phyloP scores from a whole-genome alignment of 1,140 invertebrate species.

The Rhopalosiphum padi region DNA sequence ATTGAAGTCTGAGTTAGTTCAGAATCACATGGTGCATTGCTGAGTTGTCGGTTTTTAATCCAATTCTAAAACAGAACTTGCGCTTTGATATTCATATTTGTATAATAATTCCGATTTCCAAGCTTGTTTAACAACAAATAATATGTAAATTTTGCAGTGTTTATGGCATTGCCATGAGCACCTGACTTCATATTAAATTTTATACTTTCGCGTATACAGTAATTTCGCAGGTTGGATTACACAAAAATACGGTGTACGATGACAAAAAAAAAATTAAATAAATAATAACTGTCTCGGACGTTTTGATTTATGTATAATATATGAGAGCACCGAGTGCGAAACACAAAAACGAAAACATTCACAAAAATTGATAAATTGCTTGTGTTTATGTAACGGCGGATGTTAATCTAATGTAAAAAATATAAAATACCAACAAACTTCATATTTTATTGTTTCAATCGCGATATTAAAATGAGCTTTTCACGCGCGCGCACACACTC shows the following conservation, averaged over 20 bases:
- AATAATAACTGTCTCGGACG: conserved; percentile 24
- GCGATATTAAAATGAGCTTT: neutral
- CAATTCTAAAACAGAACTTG: neutral
- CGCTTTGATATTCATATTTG: neutral
- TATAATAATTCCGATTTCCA: neutral
- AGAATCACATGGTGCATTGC: neutral
- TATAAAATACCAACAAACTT: neutral
- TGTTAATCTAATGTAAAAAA: neutral
- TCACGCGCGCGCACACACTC: neutral
- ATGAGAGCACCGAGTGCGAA: neutral
- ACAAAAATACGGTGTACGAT: neutral
- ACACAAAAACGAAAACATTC: conserved; percentile 27
- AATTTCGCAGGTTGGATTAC: neutral
- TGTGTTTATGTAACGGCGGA: neutral
- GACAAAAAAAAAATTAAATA: neutral
- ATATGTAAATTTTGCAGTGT: neutral
- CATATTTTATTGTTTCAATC: neutral
- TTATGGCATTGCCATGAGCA: neutral
- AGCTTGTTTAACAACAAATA: neutral
- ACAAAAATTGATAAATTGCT: conserved; percentile 21
- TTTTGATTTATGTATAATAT: conserved; percentile 14
- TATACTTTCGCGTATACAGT: neutral
- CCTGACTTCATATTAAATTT: neutral
- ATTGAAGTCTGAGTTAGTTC: neutral
- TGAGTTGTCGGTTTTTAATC: neutral